A percentile compares a stretch with the other conserved stretches of the same genome.
Evolutionary conservation across 2,797 vertebrate species (phyloP).

Genomic region (Acanthurus leucopareius): DNA sequence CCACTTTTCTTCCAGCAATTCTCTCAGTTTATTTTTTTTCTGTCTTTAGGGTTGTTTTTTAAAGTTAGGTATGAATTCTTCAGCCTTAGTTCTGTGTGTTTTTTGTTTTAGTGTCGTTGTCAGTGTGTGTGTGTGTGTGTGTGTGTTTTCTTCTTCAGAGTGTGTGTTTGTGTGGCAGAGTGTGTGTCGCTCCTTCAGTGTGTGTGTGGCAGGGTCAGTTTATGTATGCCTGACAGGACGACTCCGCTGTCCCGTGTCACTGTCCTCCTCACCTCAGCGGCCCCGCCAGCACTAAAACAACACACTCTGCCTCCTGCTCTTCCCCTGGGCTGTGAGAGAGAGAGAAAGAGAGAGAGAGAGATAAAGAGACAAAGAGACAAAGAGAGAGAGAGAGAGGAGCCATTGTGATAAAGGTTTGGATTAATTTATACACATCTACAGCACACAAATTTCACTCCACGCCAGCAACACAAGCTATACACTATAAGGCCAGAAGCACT

Average conservation of each 20-base stretch:
- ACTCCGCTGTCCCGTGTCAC: slow-evolving; percentile 42
- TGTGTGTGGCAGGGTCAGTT: slow-evolving; percentile 68
- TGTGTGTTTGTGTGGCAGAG: slow-evolving; percentile 54
- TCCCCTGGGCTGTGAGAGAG: slow-evolving; percentile 82
- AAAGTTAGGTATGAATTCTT: slow-evolving; percentile 56
- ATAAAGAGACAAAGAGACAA: slow-evolving; percentile 22
- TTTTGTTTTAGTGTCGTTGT: neutral
- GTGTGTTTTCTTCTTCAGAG: slow-evolving; percentile 11
- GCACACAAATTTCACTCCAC: slow-evolving; percentile 44
- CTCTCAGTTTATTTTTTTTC: slow-evolving; percentile 12
- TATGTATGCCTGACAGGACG: slow-evolving; percentile 66
- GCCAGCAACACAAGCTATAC: slow-evolving; percentile 20
- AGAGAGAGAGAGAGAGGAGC: slow-evolving; percentile 29
- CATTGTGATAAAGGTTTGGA: slow-evolving; percentile 2
- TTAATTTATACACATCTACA: slow-evolving; percentile 21
- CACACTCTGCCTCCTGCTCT: slow-evolving; percentile 86
- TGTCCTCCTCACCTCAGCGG: slow-evolving; percentile 68
- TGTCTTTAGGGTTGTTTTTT: slow-evolving; percentile 44
- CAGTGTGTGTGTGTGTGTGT: slow-evolving; percentile 31
- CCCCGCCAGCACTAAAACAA: slow-evolving; percentile 80
- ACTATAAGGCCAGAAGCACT: slow-evolving; percentile 29
- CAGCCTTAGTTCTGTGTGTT: slow-evolving; percentile 56
- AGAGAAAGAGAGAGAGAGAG: slow-evolving; percentile 34
- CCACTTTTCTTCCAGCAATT: slow-evolving; percentile 65
- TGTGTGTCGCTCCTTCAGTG: slow-evolving; percentile 64